Base-by-base conservation (phyloP, 2,797 vertebrate genomes). In the Pseudochaenichthys georgianus region DNA sequence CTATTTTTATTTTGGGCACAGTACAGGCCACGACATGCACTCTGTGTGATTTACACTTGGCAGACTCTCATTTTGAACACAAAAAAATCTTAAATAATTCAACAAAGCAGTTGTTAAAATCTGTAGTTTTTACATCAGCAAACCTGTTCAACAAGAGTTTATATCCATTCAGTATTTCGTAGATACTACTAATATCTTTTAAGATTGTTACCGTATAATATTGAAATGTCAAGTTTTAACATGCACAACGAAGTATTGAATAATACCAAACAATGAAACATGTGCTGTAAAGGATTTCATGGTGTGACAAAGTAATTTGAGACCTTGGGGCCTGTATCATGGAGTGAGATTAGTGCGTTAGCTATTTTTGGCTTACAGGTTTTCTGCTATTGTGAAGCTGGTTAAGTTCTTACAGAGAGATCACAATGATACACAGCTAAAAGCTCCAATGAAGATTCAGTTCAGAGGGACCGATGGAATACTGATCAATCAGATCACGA, bases 1-100 rank as follows among this genome's bases (percentile, higher is more conserved):
- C 38, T 21, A 45, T 66, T 66, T 66, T 66, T 75, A 62, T 75
- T 62, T 28, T 5, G 28, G 15, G 8, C 5, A 60, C 13, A 34
- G n/a, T 28, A 60, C 55, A 61, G 48, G 47, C 31, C 38, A 34
- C 46, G 23, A 19, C 52, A 52, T 67, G 54, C 46, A 52, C 16
- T 4, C 6, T 42, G 31, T 17, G 13, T 48, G 21, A 50, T n/a
- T 42, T 31, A 73, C 59, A 42, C 34, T 45, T 19, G 58, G 41
- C 13, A 5, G 21, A 60, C 10, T 43, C 58, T 51, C 13, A 50
- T 16, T 38, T 50, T n/a, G 5, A 60, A 8, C 13, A 23, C 13
- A 23, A n/a, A 45, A 10, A 43, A 15, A 23, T 45, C 6, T 31
- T 11, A 45, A 45, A 31, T 43, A 31, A 31, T 12, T 31, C 28